phyloP scores from a whole-genome alignment of 2,888 invertebrate species.

The Ephialtes manifestator region DNA sequence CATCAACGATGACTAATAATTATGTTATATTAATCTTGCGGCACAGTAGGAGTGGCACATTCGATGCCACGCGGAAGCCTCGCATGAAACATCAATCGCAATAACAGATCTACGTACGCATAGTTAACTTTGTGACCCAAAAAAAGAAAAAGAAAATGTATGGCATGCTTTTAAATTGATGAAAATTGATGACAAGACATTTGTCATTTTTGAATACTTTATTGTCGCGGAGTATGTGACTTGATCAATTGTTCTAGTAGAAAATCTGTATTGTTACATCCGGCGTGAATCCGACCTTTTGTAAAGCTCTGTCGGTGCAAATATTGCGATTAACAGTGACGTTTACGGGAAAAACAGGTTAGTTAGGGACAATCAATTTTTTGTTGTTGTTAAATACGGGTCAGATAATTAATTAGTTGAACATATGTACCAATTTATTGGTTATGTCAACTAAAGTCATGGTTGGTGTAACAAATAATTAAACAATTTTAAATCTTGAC shows the following conservation, averaged over 20 bases:
- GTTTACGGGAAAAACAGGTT: no score
- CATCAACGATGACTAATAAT: constrained; percentile 36
- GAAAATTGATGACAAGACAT: neutral
- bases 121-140: constrained; percentile 25
- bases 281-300: no score
- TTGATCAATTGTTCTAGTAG: neutral
- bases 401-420: no score
- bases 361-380: no score
- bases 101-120: constrained; percentile 8
- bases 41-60: constrained; percentile 28
- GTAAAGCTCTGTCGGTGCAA: no score
- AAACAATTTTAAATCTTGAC: no score
- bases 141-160: neutral
- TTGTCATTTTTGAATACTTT: neutral
- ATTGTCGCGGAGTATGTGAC: neutral
- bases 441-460: no score
- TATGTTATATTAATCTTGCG: constrained; percentile 17
- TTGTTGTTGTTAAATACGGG: no score
- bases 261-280: neutral
- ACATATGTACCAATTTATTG: no score
- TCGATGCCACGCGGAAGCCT: constrained; percentile 22
- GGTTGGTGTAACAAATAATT: no score
- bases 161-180: neutral
- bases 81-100: constrained; percentile 31
- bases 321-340: no score